phyloP scores from a whole-genome alignment of 1,140 invertebrate species.

The Cyclina sinensis region DNA sequence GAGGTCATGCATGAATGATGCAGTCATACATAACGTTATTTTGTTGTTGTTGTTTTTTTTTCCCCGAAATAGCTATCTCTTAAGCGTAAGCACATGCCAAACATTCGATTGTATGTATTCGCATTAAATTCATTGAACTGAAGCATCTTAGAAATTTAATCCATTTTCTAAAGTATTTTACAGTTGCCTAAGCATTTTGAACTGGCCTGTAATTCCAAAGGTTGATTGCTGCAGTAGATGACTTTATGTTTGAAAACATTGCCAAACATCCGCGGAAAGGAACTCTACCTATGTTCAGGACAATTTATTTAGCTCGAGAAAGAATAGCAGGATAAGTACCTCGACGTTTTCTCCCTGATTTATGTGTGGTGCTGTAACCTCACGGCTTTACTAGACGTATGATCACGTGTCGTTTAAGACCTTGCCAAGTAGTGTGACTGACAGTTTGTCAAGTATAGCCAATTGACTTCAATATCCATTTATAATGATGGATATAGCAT shows the following conservation, averaged over 20 bases:
- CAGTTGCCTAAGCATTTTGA: too few relatives aligned
- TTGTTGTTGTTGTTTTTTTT: too few relatives aligned
- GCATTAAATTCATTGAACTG: too few relatives aligned
- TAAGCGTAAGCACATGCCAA: too few relatives aligned
- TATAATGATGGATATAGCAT: not conserved
- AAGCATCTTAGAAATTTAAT: too few relatives aligned
- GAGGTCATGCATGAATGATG: too few relatives aligned
- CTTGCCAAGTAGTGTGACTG: constrained; percentile 18
- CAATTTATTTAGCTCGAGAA: constrained; percentile 52
- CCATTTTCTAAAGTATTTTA: too few relatives aligned
- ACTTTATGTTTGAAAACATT: constrained; percentile 64
- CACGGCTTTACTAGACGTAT: not conserved
- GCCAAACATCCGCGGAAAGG: constrained; percentile 60
- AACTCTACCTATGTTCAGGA: constrained; percentile 62
- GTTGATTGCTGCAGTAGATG: constrained; percentile 43
- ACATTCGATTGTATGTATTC: too few relatives aligned
- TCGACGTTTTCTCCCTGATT: constrained; percentile 15
- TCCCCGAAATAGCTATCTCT: too few relatives aligned
- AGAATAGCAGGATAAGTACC: constrained; percentile 29
- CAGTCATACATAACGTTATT: too few relatives aligned
- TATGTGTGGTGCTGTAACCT: constrained; percentile 4
- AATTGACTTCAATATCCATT: constrained; percentile 7
- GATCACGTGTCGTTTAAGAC: constrained; percentile 25
- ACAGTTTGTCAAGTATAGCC: constrained; percentile 15
- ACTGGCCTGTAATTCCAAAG: constrained; percentile 19